These are phyloP conservation scores for Dipus sagitta DNA, from an alignment of 2,797 vertebrate species.

Conservation along the genomic window DNA sequence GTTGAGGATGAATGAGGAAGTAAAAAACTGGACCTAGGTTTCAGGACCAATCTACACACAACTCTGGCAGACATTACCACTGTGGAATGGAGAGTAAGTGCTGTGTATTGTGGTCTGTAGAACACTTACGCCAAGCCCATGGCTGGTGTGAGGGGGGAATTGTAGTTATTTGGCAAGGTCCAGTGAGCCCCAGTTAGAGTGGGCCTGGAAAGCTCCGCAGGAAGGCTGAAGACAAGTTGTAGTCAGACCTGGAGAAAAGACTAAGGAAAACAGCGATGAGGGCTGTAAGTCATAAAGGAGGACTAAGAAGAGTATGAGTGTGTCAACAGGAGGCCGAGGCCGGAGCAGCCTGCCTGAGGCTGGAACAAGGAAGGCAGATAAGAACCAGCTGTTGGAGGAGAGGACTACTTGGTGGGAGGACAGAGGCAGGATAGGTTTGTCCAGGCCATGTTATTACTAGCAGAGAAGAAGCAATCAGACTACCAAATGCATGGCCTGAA, in stretches of 20 bases:
- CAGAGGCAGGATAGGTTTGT: neutral
- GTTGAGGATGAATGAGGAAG: conserved; percentile 11
- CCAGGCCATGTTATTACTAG: conserved; percentile 39
- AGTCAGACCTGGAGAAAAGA: neutral
- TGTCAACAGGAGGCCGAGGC: conserved; percentile 44
- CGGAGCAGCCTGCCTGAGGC: conserved; percentile 18
- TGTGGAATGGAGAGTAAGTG: neutral
- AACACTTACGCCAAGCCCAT: conserved; percentile 3
- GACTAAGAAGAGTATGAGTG: conserved; percentile 35
- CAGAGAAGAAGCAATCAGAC: conserved; percentile 42
- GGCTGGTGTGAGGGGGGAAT: neutral
- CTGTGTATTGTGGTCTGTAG: neutral
- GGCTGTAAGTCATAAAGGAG: conserved; percentile 51
- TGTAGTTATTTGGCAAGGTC: neutral
- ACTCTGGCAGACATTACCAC: neutral
- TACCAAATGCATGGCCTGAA: conserved; percentile 51
- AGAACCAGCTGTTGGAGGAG: conserved; percentile 60
- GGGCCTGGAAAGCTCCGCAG: neutral
- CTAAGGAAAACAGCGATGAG: conserved; percentile 24
- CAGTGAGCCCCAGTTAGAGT: neutral
- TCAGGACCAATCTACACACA: conserved; percentile 23
- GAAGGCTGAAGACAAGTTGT: conserved; percentile 16
- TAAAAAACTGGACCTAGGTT: neutral
- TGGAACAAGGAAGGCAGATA: conserved; percentile 61
- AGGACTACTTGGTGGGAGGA: neutral